Percentiles rank a stretch among this genome's conserved stretches.
Evolutionary conservation across 2,797 vertebrate species (phyloP).

Genomic region (Numenius phaeopus): DNA sequence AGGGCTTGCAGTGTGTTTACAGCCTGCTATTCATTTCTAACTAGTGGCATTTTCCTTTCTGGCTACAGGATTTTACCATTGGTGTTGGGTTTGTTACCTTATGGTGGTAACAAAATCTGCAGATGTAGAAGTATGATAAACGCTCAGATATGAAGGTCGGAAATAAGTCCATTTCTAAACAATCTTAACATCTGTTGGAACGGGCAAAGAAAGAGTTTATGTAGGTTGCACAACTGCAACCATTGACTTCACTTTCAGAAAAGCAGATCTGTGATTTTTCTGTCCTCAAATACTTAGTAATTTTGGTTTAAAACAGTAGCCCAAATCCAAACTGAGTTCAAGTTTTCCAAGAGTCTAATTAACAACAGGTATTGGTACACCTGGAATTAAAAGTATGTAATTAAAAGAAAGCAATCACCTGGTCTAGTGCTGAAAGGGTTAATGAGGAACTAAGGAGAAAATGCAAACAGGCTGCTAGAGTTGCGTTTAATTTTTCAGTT

Average conservation of each 20-base stretch:
- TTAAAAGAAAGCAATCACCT: background rate
- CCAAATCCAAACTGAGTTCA: background rate
- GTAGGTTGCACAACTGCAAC: background rate
- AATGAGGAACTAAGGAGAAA: background rate
- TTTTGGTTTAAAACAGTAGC: background rate
- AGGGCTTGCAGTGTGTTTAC: background rate
- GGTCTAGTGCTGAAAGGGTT: background rate
- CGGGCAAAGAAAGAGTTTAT: background rate
- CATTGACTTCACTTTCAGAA: background rate
- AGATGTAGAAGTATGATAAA: background rate
- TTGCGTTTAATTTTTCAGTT: conserved; percentile 6
- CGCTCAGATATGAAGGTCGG: background rate
- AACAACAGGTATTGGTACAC: background rate
- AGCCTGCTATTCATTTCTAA: background rate
- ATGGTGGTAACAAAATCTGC: background rate
- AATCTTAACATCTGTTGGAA: background rate
- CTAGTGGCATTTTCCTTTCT: background rate
- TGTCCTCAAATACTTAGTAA: background rate
- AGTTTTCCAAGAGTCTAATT: background rate
- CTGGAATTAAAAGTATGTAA: background rate
- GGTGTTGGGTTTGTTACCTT: background rate
- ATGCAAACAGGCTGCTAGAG: background rate
- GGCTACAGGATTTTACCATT: rapidly evolving
- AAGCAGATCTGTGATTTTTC: background rate
- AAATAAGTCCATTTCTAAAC: background rate